Conservation (phyloP, 2,888 invertebrate genomes). For the Dynastes hyllus region DNA sequence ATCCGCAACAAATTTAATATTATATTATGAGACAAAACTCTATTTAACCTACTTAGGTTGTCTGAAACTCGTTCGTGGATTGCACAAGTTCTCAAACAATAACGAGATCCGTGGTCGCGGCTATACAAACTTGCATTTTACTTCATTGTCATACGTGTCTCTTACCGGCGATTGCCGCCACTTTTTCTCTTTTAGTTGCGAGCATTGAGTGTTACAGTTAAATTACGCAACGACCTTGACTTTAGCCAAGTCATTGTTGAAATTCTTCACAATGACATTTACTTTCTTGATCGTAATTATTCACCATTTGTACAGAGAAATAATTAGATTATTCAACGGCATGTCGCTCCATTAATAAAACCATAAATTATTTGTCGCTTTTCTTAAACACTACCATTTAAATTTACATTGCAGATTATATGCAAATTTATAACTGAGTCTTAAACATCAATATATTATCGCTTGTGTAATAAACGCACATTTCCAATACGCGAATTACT, state of each 20-base stretch:
- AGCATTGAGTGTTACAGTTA: conserved; percentile 40
- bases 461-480: conserved; percentile 1
- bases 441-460: conserved; percentile 30
- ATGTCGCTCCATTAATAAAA: conserved; percentile 41
- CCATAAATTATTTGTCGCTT: conserved; percentile 36
- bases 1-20: conserved; percentile 21
- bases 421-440: conserved; percentile 6
- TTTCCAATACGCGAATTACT: not conserved
- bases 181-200: conserved; percentile 21
- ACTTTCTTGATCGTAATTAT: conserved; percentile 45
- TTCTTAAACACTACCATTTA: conserved; percentile 29
- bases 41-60: conserved; percentile 39
- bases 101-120: not conserved
- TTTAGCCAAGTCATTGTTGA: conserved; percentile 50
- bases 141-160: conserved; percentile 18
- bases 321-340: conserved; percentile 25
- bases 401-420: conserved; percentile 37
- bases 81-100: conserved; percentile 36
- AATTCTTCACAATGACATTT: conserved; percentile 52
- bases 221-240: conserved; percentile 51
- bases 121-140: conserved; percentile 20
- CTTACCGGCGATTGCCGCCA: not conserved
- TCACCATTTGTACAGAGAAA: conserved; percentile 34
- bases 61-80: conserved; percentile 26
- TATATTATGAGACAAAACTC: conserved; percentile 9